Base-by-base conservation (phyloP, 1,140 invertebrate species). In the Pogonomyrmex barbatus region DNA sequence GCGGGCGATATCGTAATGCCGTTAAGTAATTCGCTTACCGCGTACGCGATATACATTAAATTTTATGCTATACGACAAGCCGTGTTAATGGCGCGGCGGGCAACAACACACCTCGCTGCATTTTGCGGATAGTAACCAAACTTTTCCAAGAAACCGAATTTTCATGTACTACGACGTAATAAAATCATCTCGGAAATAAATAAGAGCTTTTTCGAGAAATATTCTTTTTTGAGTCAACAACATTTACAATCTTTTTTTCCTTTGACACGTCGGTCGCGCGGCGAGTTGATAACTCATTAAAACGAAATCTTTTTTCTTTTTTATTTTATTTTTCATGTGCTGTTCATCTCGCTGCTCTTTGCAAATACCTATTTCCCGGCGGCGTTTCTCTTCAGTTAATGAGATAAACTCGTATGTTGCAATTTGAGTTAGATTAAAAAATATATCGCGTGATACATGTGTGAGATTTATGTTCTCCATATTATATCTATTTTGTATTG, bases 21-120 rank as follows among this genome's bases (percentile, higher is more conserved):
- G 42, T 62, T 75, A 73, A 75, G 54, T 83, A 83, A 73, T 83
- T 83, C 54, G 42, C 68, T 75, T 52, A 47, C 17, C n/a, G 24
- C 10, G 52, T 58, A 47, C 67, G 50, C 30, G 52, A 82, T 73
- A 30, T n/a, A 47, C 79, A 60, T 73, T 83, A 83, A 83, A 60
- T 83, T 83, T 83, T 75, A 75, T 60, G 30, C 17, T 75, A 71
- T 70, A 82, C 42, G 42, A 4, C 54, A 75, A 58, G 36, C 30
- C 54, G 10, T 4, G 42, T 45, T 83, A 83, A 83, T 62, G 39
- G 30, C n/a, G 33, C 54, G 56, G 12, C 47, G 62, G 12, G 30
- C 77, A 36, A 47, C 67, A 58, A 73, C 39, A 30, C 68, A n/a
- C 54, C 54, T 4, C 2, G 10, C 10, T 82, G 54, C 30, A 73